Evolutionary conservation across 2,888 invertebrate genomes (phyloP).

Genomic region (Parnassius orleans): DNA sequence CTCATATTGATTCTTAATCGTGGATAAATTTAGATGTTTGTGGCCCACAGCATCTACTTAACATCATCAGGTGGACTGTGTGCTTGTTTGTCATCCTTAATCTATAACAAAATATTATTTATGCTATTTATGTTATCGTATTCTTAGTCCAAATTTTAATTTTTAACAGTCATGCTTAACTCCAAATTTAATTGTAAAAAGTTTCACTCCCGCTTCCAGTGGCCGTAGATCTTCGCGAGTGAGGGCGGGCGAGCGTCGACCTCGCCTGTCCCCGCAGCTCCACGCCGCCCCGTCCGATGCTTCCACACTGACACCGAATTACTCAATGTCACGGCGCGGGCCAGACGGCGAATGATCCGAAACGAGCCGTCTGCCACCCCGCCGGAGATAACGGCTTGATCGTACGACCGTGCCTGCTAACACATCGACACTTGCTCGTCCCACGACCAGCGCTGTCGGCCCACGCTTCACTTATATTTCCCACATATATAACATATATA

Average conservation of each 20-base stretch:
- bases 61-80: too few relatives aligned
- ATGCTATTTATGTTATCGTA: too few relatives aligned
- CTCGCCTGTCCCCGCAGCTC: constrained; percentile 20
- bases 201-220: not conserved
- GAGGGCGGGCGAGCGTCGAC: constrained; percentile 27
- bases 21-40: too few relatives aligned
- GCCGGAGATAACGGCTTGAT: not conserved
- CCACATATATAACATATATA: too few relatives aligned
- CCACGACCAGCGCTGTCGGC: not conserved
- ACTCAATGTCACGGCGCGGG: constrained; percentile 3
- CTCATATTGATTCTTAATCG: too few relatives aligned
- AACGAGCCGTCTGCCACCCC: constrained; percentile 1
- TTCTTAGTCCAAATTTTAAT: too few relatives aligned
- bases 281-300: constrained; percentile 12
- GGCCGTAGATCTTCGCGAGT: not conserved
- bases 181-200: too few relatives aligned
- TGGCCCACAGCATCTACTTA: too few relatives aligned
- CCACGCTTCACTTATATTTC: too few relatives aligned
- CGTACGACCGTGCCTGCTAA: not conserved
- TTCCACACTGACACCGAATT: constrained; percentile 10
- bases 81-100: too few relatives aligned
- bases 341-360: constrained; percentile 12
- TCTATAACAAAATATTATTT: too few relatives aligned
- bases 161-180: too few relatives aligned
- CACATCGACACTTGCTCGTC: not conserved